Evolutionary conservation across 2,113 vertebrate species (phyloP).

Genomic region (Carassius carassius): DNA sequence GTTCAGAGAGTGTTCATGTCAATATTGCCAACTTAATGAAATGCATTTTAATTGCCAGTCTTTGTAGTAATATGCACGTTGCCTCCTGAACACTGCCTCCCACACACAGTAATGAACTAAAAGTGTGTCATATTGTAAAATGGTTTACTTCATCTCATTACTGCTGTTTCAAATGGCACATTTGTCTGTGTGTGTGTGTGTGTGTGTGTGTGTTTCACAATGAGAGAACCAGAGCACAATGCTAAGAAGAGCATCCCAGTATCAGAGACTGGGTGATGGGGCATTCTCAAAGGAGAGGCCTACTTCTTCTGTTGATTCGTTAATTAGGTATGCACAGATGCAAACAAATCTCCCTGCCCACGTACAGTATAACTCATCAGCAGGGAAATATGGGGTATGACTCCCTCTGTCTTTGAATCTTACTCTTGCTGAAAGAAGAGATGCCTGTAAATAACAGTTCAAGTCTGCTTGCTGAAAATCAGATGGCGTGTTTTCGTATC

Average conservation of each 20-base stretch:
- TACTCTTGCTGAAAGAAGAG: constrained; percentile 51
- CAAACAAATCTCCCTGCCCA: constrained; percentile 69
- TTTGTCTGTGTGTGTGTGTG: constrained; percentile 25
- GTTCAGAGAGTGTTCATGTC: not conserved
- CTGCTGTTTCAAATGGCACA: constrained; percentile 49
- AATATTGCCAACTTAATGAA: constrained; percentile 19
- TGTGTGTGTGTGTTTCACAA: constrained; percentile 26
- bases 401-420: constrained; percentile 65
- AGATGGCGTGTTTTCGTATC: constrained; percentile 59
- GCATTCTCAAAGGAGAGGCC: constrained; percentile 70
- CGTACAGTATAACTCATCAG: constrained; percentile 54
- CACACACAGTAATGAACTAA: constrained; percentile 27
- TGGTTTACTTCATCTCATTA: constrained; percentile 57
- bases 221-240: constrained; percentile 45
- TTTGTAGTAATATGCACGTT: constrained; percentile 16
- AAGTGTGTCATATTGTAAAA: constrained; percentile 38
- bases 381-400: constrained; percentile 72
- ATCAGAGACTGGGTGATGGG: constrained; percentile 67
- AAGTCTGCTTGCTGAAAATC: constrained; percentile 67
- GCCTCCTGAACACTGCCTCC: constrained; percentile 34
- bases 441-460: constrained; percentile 61
- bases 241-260: constrained; percentile 67
- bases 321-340: constrained; percentile 73
- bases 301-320: constrained; percentile 70
- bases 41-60: constrained; percentile 23